Evolutionary conservation across 2,797 vertebrate species (phyloP), one percentile per base, ranked within the genome.

Genomic region (Dryobates pubescens): DNA sequence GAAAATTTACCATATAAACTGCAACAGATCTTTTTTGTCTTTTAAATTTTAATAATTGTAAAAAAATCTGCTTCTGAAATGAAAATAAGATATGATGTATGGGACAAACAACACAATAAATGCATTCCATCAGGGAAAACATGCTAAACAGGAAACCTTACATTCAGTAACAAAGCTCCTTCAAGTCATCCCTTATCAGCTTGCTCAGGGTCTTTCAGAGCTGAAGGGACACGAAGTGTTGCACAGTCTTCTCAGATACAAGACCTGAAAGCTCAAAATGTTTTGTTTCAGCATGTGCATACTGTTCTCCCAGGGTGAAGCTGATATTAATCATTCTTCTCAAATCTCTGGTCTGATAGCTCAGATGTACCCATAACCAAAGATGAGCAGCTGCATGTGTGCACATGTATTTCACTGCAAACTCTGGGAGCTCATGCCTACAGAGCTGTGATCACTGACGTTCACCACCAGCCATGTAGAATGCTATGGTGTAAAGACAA

Each of bases 81-180:
- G 30, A 81, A 94, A 86, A 79, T 74, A 90, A 63, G 23, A 22
- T 56, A 43, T 0, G 0, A 58, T 36, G 11, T 69, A 8, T 67
- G 64, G 32, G 58, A 72, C 41, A 93, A 93, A 76, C 73, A 89
- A 93, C 85, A 68, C 16, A 67, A 57, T 67, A 82, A 67, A 91
- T 34, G 4, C 61, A 83, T 82, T 78, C 73, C 63, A 30, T 15
- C 51, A 82, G 49, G 45, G 59, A 93, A 94, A 83, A 22, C 10
- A 6, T 0, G 1, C 34, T 85, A 72, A 85, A 63, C 59, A 88
- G 57, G 74, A 92, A 90, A 73, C 67, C 62, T 92, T 83, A 32
- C 49, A 73, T 93, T 83, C 62, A 57, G 47, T 49, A 90, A 57
- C 22, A 68, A 92, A 79, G 12, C 38, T 47, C 74, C 53, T 78